A percentile compares a stretch with the other conserved stretches of the same genome.
These are phyloP conservation scores for Cosmia pyralina DNA, from an alignment of 2,888 invertebrate species.

Conservation along the genomic window DNA sequence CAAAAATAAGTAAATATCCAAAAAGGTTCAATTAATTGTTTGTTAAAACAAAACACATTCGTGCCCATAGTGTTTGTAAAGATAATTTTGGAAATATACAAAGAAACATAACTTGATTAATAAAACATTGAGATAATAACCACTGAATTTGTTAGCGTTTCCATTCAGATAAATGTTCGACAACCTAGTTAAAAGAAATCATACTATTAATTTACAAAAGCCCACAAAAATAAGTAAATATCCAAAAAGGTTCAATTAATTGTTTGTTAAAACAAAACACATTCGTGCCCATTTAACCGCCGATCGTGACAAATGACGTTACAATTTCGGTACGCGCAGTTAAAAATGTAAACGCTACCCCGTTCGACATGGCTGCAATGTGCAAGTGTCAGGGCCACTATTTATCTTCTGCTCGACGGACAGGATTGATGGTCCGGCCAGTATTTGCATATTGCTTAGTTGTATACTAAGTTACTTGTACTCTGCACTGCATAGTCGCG, in stretches of 20 bases:
- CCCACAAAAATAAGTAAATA: background rate
- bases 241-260: background rate
- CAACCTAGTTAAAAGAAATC: background rate
- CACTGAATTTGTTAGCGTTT: background rate
- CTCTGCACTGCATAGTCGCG: constrained; percentile 32
- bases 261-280: constrained; percentile 33
- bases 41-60: constrained; percentile 38
- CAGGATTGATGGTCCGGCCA: constrained; percentile 76
- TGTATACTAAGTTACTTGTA: constrained; percentile 50
- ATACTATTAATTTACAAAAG: background rate
- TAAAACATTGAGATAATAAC: background rate
- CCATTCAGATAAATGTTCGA: background rate
- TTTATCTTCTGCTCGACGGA: constrained; percentile 78
- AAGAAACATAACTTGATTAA: background rate
- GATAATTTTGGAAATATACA: no score
- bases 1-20: background rate
- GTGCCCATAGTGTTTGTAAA: no score
- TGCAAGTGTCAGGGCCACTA: constrained; percentile 76
- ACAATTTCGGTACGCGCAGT: constrained; percentile 43
- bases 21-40: background rate
- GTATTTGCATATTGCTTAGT: constrained; percentile 80
- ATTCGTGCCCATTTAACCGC: constrained; percentile 30
- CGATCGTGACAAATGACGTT: constrained; percentile 50
- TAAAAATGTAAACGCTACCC: constrained; percentile 49
- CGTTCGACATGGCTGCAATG: constrained; percentile 64